These are phyloP conservation scores for Spatula versicolor DNA, from an alignment of 2,797 vertebrate species.

Conservation along the genomic window DNA sequence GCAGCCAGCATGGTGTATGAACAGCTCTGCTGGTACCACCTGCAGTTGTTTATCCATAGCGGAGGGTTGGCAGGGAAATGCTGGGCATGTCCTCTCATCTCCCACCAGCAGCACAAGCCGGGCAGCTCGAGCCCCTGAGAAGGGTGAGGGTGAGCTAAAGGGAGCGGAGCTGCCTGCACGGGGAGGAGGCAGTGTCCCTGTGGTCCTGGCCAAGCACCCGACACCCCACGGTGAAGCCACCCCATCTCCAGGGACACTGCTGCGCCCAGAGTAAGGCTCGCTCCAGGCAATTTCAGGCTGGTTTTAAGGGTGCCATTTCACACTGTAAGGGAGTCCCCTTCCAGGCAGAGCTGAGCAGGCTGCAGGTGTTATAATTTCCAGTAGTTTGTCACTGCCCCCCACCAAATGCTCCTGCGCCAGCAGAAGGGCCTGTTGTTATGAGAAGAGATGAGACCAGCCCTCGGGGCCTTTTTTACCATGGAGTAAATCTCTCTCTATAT, in stretches of 20 bases:
- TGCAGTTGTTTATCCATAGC: neutral
- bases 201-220: neutral
- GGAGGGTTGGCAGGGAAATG: neutral
- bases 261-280: fast-evolving
- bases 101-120: neutral
- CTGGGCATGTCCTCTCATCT: neutral
- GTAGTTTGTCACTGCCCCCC: neutral
- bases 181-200: too few species aligned
- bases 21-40: neutral
- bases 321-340: neutral
- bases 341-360: neutral
- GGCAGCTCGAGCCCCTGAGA: neutral
- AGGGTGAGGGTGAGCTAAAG: neutral
- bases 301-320: neutral
- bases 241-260: too few species aligned
- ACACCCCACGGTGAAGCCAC: too few species aligned
- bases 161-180: neutral
- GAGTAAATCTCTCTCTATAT: too few species aligned
- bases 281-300: fast-evolving
- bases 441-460: neutral
- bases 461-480: neutral
- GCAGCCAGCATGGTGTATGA: neutral
- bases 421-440: fast-evolving
- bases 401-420: neutral
- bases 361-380: neutral